phyloP scores from a whole-genome alignment of 2,113 vertebrate genomes.

The Phainopepla nitens region DNA sequence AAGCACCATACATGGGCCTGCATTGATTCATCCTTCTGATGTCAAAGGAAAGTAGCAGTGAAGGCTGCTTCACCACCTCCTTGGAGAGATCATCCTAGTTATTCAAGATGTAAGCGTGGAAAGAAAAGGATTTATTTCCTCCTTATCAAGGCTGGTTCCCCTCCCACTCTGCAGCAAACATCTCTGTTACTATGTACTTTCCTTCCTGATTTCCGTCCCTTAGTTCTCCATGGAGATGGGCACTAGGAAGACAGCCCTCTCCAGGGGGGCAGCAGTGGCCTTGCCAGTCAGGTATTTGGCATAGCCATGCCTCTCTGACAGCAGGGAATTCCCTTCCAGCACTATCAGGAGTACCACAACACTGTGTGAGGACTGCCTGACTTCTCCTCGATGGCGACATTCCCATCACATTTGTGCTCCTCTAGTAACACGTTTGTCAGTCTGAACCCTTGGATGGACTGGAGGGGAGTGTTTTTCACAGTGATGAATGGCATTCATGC shows the following conservation, averaged over 20 bases:
- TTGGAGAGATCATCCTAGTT: not conserved
- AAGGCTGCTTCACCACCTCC: not conserved
- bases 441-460: not conserved
- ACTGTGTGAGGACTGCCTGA: not conserved
- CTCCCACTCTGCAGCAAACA: not conserved
- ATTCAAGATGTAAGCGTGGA: not conserved
- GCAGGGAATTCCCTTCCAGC: not conserved
- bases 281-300: not conserved
- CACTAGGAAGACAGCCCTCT: not conserved
- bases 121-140: not conserved
- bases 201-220: not conserved
- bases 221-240: not conserved
- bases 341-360: not conserved
- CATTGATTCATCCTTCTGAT: not conserved
- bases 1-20: not conserved
- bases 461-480: accelerated
- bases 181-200: not conserved
- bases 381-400: accelerated
- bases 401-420: accelerated
- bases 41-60: not conserved
- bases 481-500: accelerated
- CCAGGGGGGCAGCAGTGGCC: accelerated
- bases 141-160: not conserved
- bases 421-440: not conserved
- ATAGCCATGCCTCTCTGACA: accelerated